These are phyloP conservation scores for Polylopha cassiicola DNA, from an alignment of 2,888 invertebrate genomes.

Conservation along the genomic window DNA sequence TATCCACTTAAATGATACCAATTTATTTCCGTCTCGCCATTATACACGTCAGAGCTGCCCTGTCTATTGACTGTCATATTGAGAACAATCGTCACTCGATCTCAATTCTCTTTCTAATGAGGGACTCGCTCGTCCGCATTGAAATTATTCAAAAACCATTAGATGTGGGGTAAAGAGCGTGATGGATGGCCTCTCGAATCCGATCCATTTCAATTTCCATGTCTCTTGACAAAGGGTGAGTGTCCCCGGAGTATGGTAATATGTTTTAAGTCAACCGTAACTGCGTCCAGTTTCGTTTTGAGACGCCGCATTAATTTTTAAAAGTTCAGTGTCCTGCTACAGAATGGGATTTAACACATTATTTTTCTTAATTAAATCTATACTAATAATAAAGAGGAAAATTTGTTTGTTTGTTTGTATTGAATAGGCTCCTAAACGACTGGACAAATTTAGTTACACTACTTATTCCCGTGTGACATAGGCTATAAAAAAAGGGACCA, in stretches of 20 bases:
- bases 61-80: constrained; percentile 72
- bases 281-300: constrained; percentile 24
- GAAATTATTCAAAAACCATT: constrained; percentile 76
- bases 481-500: no score
- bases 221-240: constrained; percentile 64
- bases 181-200: constrained; percentile 72
- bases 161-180: constrained; percentile 61
- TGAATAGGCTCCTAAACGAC: no score
- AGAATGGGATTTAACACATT: no score
- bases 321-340: not conserved
- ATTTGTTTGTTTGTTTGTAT: no score
- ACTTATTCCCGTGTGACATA: no score
- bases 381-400: no score
- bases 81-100: constrained; percentile 59
- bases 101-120: constrained; percentile 58
- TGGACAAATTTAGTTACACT: no score
- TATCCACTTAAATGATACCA: constrained; percentile 36
- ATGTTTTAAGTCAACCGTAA: constrained; percentile 47
- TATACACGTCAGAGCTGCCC: constrained; percentile 39
- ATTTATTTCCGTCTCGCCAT: constrained; percentile 29
- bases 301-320: not conserved
- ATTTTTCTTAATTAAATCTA: no score
- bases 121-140: constrained; percentile 50
- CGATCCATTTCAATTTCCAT: constrained; percentile 74
- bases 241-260: constrained; percentile 60